Conservation (phyloP, 2,888 invertebrate species). For the Carabus problematicus region DNA sequence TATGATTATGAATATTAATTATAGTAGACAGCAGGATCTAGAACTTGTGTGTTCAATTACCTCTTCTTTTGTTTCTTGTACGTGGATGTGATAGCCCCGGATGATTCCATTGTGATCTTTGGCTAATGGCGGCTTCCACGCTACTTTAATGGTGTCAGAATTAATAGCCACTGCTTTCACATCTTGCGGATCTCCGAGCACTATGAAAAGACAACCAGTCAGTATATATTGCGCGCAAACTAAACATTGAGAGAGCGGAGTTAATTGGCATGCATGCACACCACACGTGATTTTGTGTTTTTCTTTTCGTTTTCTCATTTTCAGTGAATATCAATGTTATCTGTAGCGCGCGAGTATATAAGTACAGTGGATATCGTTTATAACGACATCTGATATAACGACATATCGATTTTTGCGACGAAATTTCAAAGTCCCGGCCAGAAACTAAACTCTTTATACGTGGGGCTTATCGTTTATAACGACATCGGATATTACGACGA, state of each 20-base stretch:
- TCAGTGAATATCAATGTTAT: constrained; percentile 27
- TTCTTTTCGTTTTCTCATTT: constrained; percentile 47
- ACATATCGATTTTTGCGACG: too few species aligned
- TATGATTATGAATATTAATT: background rate
- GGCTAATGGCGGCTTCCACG: constrained; percentile 92
- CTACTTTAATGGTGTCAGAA: constrained; percentile 94
- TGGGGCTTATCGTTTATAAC: too few species aligned
- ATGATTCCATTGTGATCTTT: constrained; percentile 95
- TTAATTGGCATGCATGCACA: constrained; percentile 56
- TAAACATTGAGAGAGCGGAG: constrained; percentile 27
- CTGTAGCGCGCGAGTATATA: constrained; percentile 25
- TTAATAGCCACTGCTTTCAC: constrained; percentile 89
- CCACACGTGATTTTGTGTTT: constrained; percentile 53
- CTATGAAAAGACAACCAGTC: constrained; percentile 67
- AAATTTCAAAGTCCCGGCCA: too few species aligned
- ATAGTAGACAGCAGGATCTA: constrained; percentile 15
- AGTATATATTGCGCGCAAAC: constrained; percentile 42
- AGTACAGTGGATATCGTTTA: too few species aligned
- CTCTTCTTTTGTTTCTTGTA: constrained; percentile 88
- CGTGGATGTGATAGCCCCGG: constrained; percentile 95
- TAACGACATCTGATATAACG: too few species aligned
- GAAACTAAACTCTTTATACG: too few species aligned
- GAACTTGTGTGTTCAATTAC: constrained; percentile 59
- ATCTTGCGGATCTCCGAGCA: constrained; percentile 96
- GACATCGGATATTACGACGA: too few species aligned